Conservation (phyloP, 1,140 invertebrate genomes). For the Lucilia cuprina region DNA sequence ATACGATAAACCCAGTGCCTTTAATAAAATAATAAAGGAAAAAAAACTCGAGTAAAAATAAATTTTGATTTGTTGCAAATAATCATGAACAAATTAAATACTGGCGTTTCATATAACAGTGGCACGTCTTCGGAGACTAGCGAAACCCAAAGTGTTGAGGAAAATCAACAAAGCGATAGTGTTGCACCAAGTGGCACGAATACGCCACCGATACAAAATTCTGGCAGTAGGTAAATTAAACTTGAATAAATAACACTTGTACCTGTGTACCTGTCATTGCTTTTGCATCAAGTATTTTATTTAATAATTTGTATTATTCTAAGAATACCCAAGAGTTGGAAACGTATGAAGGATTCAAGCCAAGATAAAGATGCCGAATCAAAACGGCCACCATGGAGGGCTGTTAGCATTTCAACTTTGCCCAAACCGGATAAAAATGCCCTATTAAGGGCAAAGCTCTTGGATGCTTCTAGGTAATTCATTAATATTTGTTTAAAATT, state of each 20-base stretch:
- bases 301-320: background rate
- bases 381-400: slow-evolving; percentile 58
- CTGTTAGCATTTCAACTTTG: slow-evolving; percentile 58
- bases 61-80: background rate
- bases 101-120: slow-evolving; percentile 51
- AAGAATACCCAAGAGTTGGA: slow-evolving; percentile 54
- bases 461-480: slow-evolving; percentile 57
- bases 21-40: too few species aligned
- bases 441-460: slow-evolving; percentile 53
- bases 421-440: slow-evolving; percentile 59
- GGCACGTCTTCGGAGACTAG: slow-evolving; percentile 57
- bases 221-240: background rate
- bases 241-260: background rate
- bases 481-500: too few species aligned
- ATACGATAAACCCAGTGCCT: background rate
- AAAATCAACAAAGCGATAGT: slow-evolving; percentile 39
- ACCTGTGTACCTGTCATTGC: too few species aligned
- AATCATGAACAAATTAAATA: slow-evolving; percentile 38
- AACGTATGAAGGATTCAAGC: slow-evolving; percentile 54
- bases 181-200: background rate
- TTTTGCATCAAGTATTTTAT: background rate
- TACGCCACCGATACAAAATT: background rate
- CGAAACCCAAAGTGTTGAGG: slow-evolving; percentile 54
- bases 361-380: slow-evolving; percentile 54
- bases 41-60: background rate